phyloP scores from a whole-genome alignment of 1,140 invertebrate species.

The Anastrepha ludens region DNA sequence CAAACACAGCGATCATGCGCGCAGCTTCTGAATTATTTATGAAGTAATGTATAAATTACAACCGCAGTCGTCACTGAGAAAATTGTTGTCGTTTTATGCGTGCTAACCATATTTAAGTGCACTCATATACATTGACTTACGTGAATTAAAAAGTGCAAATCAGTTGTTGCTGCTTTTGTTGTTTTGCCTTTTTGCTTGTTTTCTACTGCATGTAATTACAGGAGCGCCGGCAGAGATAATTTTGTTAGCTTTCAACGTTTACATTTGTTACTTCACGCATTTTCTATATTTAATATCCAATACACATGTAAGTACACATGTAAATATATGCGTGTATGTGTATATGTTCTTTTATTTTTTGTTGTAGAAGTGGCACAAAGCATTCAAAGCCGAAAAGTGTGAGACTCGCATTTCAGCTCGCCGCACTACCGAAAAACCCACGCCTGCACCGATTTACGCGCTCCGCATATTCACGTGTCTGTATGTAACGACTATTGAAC shows the following conservation, averaged over 20 bases:
- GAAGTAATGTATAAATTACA: conserved; percentile 48
- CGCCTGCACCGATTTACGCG: too few species aligned
- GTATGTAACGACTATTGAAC: background rate
- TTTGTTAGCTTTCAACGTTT: background rate
- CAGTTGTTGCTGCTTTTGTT: background rate
- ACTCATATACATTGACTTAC: background rate
- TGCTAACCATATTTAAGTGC: background rate
- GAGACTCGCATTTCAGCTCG: too few species aligned
- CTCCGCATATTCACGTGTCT: too few species aligned
- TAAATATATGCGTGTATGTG: background rate
- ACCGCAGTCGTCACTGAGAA: background rate
- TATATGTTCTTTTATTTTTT: background rate
- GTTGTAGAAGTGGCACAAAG: too few species aligned
- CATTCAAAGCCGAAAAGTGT: too few species aligned
- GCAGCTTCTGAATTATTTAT: conserved; percentile 39
- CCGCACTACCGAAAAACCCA: too few species aligned
- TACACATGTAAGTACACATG: background rate
- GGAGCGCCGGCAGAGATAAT: background rate
- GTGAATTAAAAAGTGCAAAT: background rate
- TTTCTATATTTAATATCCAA: background rate
- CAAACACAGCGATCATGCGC: background rate
- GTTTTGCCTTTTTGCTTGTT: background rate
- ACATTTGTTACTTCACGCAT: background rate
- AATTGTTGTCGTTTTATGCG: background rate
- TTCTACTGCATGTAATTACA: conserved; percentile 2